Evolutionary conservation across 2,888 invertebrate species (phyloP), one percentile per base, ranked within the genome.

Genomic region (Polyploca ridens): DNA sequence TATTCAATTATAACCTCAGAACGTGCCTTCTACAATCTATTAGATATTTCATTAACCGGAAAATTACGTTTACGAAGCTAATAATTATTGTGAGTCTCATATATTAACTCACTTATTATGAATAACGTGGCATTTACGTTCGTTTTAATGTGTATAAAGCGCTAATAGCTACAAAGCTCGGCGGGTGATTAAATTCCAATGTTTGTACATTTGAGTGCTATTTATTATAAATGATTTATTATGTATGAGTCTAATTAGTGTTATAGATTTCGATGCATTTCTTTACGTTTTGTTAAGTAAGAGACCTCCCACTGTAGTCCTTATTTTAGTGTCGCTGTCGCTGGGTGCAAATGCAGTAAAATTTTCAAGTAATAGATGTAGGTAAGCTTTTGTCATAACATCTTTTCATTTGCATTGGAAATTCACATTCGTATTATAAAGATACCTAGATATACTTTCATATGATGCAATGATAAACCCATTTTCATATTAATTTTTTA

Each of bases 41-140:
- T 77, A 77, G 72, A 74, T 69, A 72, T 77, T 83, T 77, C 73
- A 82, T 80, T 77, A 82, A 64, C 71, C 70, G 75, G 76, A 77
- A 79, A 82, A 79, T 82, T 79, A 75, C 75, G 70, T 70, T 74
- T 69, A 62, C 64, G 49, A 63, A 64, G 63, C 66, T 66, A 68
- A 73, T 54, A 54, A 54, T 54, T 54, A 54, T 54, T 54, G 54
- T 54, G 54, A 16, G 19, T 54, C 62, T 49, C 44, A 63, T 60
- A 63, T 66, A 64, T 66, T 58, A 44, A 61, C 62, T 59, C 66
- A 59, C 69, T 63, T 63, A 62, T 69, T 66, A 65, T 69, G 63
- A 68, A 67, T 69, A 64, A 65, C 41, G 33, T 7, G 35, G 62
- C 63, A 62, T 67, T 70, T 65, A 65, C 62, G 59, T 60, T 38